Evolutionary conservation across 2,113 vertebrate species (phyloP).

Genomic region (Carettochelys insculpta): DNA sequence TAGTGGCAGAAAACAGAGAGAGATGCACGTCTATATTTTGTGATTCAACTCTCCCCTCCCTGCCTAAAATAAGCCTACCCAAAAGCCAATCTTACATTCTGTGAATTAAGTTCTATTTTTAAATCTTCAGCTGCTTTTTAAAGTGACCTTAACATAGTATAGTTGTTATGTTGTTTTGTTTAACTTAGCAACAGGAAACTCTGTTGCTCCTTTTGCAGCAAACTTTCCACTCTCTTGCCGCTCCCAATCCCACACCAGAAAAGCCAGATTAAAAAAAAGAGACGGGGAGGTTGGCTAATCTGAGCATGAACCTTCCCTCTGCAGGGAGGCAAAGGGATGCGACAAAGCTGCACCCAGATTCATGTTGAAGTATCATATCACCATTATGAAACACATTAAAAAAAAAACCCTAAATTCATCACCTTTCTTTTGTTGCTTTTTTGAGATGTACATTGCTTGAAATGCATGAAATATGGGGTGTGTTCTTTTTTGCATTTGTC

Average conservation of each 20-base stretch:
- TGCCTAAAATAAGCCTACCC: neutral
- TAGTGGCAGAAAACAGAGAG: neutral
- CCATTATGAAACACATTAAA: neutral
- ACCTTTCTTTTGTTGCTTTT: neutral
- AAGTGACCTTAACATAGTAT: conserved; percentile 38
- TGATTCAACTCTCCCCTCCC: fast-evolving
- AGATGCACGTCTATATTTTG: neutral
- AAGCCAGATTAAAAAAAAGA: conserved; percentile 56
- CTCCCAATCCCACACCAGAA: conserved; percentile 60
- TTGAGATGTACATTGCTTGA: conserved; percentile 16
- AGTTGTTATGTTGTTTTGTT: conserved; percentile 68
- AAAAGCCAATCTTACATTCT: neutral
- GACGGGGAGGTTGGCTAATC: neutral
- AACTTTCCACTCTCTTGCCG: conserved; percentile 56
- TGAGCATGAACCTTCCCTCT: neutral
- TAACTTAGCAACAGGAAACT: conserved; percentile 69
- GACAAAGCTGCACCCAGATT: neutral
- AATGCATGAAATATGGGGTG: conserved; percentile 23
- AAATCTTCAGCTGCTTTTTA: conserved; percentile 16
- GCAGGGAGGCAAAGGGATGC: neutral
- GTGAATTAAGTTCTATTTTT: conserved; percentile 67
- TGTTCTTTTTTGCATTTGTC: conserved; percentile 22
- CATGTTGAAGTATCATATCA: neutral
- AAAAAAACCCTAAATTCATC: conserved; percentile 44
- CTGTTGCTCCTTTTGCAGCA: conserved; percentile 39